phyloP scores from a whole-genome alignment of 2,113 vertebrate species.

The Pangasianodon hypophthalmus region DNA sequence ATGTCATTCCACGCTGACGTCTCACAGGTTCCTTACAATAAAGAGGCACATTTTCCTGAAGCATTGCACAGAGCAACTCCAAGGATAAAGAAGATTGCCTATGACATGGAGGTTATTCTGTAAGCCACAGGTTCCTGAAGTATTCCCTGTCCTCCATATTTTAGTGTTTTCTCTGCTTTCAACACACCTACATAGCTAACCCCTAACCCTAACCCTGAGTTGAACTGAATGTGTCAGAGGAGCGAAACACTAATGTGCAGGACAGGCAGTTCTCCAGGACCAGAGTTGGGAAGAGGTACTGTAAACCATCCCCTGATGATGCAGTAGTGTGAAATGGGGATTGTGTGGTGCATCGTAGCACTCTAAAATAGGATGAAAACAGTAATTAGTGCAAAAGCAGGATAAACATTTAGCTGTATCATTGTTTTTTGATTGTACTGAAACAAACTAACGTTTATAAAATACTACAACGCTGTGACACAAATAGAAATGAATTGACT shows the following conservation, averaged over 20 bases:
- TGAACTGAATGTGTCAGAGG: neutral
- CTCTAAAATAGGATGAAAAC: neutral
- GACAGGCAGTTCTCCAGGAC: neutral
- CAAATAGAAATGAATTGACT: neutral
- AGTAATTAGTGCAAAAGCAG: neutral
- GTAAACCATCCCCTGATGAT: neutral
- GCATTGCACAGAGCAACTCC: neutral
- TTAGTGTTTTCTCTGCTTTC: neutral
- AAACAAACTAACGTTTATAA: neutral
- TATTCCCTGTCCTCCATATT: neutral
- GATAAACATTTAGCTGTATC: neutral
- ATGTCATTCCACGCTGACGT: neutral
- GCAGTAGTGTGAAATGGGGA: neutral
- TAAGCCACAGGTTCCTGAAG: neutral
- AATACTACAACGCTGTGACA: neutral
- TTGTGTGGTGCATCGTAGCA: neutral
- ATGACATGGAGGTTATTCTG: constrained; percentile 35
- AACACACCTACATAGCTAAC: neutral
- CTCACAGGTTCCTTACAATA: neutral
- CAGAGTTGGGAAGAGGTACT: neutral
- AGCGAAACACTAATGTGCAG: neutral
- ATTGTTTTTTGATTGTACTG: neutral
- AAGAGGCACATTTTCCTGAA: neutral
- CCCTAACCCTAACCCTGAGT: too few species aligned
- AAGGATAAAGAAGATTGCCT: constrained; percentile 36